phyloP scores from a whole-genome alignment of 2,797 vertebrate genomes.

The Cossypha polioptera region DNA sequence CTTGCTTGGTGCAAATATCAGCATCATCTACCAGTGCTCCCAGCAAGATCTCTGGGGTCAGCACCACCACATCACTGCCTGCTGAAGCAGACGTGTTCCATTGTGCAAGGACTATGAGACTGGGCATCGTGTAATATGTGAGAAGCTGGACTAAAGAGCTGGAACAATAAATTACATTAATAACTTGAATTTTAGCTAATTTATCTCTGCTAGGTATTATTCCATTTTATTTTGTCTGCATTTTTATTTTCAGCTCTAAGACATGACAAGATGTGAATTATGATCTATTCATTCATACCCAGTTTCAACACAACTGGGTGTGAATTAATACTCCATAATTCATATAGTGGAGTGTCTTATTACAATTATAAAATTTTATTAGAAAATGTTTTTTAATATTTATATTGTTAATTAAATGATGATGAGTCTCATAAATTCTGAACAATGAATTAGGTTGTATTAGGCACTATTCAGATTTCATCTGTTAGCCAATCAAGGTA shows the following conservation, averaged over 20 bases:
- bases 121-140: background rate
- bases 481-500: constrained; percentile 60
- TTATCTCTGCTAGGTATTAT: constrained; percentile 38
- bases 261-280: constrained; percentile 61
- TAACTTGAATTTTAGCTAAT: constrained; percentile 58
- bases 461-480: constrained; percentile 64
- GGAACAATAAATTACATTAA: constrained; percentile 63
- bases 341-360: constrained; percentile 64
- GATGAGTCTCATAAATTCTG: constrained; percentile 73
- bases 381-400: constrained; percentile 79
- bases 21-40: background rate
- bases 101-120: background rate
- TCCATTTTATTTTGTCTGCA: constrained; percentile 58
- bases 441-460: constrained; percentile 65
- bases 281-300: constrained; percentile 65
- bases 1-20: background rate
- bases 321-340: constrained; percentile 74
- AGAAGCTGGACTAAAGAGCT: background rate
- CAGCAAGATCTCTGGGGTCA: background rate
- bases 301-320: constrained; percentile 73
- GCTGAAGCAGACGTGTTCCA: background rate
- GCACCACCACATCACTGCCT: background rate
- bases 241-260: constrained; percentile 68
- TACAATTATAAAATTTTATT: constrained; percentile 80
- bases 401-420: constrained; percentile 78